phyloP scores from a whole-genome alignment of 2,797 vertebrate genomes.

The Clarias pachynema region DNA sequence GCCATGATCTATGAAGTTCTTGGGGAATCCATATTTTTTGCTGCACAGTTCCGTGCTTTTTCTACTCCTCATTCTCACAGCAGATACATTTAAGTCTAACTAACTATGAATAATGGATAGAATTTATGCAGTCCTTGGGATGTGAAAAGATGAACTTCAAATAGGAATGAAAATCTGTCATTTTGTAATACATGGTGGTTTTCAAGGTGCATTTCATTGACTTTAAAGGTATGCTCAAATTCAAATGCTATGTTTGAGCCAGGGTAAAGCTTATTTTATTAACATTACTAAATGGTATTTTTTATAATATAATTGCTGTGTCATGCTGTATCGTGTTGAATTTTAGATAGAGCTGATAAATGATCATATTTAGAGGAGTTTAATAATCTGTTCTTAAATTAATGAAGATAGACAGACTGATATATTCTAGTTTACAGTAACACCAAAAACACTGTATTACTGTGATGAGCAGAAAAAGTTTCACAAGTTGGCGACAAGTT shows the following conservation, averaged over 20 bases:
- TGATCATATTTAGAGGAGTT: not conserved
- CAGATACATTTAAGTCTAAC: not conserved
- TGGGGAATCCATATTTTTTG: not conserved
- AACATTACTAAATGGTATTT: not conserved
- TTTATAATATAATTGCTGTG: not conserved
- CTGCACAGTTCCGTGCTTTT: not conserved
- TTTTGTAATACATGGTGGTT: not conserved
- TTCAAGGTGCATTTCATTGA: not conserved
- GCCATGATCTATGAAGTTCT: not conserved
- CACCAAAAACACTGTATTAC: not conserved
- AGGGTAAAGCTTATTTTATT: not conserved
- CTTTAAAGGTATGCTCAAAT: not conserved
- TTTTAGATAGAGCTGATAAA: not conserved
- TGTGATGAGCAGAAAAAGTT: not conserved
- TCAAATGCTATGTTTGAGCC: not conserved
- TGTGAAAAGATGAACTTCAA: not conserved
- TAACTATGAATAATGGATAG: not conserved
- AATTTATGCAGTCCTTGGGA: not conserved
- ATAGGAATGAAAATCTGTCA: not conserved
- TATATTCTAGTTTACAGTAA: not conserved
- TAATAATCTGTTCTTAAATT: not conserved
- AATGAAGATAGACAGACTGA: not conserved
- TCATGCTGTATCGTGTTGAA: not conserved
- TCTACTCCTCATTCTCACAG: not conserved
- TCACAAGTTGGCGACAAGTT: too few relatives aligned